Percentiles rank a stretch among this genome's conserved stretches.
Evolutionary conservation across 2,113 vertebrate species (phyloP).

Genomic region (Turdus rufiventris): DNA sequence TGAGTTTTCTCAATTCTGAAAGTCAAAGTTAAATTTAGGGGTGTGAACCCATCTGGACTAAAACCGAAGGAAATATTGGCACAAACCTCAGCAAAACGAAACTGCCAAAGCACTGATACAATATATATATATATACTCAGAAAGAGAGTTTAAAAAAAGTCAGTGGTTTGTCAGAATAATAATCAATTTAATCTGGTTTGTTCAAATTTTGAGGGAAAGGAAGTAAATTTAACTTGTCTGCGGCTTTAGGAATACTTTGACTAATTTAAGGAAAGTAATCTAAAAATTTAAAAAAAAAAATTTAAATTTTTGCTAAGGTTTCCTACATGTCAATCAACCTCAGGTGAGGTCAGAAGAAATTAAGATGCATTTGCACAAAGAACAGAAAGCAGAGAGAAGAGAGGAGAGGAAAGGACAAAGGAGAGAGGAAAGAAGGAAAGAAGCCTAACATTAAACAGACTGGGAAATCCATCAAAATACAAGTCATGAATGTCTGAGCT

Average conservation of each 20-base stretch:
- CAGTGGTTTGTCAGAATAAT: not conserved
- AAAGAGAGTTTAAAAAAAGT: not conserved
- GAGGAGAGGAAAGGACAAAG: not conserved
- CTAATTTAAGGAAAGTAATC: not conserved
- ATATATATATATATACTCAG: not conserved
- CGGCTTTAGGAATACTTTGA: not conserved
- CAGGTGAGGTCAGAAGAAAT: not conserved
- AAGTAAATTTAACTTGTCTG: not conserved
- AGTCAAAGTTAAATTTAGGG: conserved; percentile 33
- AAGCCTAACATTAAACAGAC: conserved; percentile 5
- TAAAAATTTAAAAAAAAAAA: not conserved
- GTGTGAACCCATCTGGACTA: conserved; percentile 33
- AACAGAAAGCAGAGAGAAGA: not conserved
- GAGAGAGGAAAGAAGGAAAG: not conserved
- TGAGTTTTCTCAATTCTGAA: conserved; percentile 18
- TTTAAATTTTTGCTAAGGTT: not conserved
- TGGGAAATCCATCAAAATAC: conserved; percentile 13
- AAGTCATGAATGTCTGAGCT: not conserved
- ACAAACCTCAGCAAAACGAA: conserved; percentile 19
- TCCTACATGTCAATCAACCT: not conserved
- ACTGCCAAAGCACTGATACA: not conserved
- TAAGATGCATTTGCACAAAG: not conserved
- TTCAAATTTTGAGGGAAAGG: not conserved
- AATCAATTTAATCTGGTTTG: not conserved
- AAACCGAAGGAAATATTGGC: conserved; percentile 29